phyloP scores from a whole-genome alignment of 2,797 vertebrate species.

The Phoeniculus purpureus region DNA sequence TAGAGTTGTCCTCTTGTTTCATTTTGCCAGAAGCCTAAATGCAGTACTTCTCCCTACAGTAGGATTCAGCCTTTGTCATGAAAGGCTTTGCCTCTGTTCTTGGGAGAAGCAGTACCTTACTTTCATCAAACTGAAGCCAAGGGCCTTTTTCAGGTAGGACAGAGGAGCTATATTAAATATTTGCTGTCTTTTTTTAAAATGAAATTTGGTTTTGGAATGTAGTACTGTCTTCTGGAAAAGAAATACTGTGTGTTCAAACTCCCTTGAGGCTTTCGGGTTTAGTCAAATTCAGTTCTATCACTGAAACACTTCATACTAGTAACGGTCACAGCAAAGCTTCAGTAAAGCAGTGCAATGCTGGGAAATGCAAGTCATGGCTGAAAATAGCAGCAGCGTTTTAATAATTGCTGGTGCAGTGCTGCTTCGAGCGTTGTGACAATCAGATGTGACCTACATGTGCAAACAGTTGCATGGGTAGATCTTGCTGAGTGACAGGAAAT shows the following conservation, averaged over 20 bases:
- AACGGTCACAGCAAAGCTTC: neutral
- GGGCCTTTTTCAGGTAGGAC: neutral
- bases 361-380: neutral
- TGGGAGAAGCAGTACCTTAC: neutral
- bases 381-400: neutral
- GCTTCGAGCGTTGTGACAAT: neutral
- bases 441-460: neutral
- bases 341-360: neutral
- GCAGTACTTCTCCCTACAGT: neutral
- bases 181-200: neutral
- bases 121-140: neutral
- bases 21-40: neutral
- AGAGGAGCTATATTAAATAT: neutral
- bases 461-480: neutral
- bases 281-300: neutral
- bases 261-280: neutral
- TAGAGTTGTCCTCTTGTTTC: neutral
- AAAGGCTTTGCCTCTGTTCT: neutral
- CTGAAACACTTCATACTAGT: neutral
- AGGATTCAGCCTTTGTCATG: neutral
- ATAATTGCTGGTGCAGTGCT: neutral
- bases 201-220: neutral
- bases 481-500: neutral
- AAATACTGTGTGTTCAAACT: neutral
- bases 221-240: neutral